These are phyloP conservation scores for Amazona guildingii DNA, from an alignment of 2,113 vertebrate genomes.

Conservation along the genomic window DNA sequence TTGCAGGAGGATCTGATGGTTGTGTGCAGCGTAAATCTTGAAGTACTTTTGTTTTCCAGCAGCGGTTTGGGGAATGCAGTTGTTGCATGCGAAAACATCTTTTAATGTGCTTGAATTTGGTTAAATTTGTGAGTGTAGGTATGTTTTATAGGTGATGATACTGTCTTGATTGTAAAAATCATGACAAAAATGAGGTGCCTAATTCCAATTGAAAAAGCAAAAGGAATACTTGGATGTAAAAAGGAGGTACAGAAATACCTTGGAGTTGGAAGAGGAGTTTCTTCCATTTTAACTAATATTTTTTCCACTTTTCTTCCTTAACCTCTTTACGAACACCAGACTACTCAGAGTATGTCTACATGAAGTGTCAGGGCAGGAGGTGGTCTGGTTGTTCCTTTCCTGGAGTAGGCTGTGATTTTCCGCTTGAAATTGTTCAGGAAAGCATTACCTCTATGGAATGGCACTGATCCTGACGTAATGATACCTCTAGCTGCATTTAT, in stretches of 20 bases:
- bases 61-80: neutral
- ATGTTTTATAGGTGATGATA: neutral
- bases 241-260: neutral
- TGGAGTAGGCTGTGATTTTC: neutral
- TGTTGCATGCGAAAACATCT: neutral
- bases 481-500: fast-evolving
- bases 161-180: neutral
- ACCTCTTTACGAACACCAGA: neutral
- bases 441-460: neutral
- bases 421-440: neutral
- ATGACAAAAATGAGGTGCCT: neutral
- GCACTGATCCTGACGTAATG: neutral
- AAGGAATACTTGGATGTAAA: neutral
- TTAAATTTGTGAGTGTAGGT: neutral
- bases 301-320: neutral
- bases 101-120: neutral
- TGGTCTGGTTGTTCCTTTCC: neutral
- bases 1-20: neutral
- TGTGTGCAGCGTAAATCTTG: neutral
- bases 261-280: neutral
- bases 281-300: neutral
- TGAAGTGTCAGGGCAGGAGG: neutral
- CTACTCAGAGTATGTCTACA: fast-evolving
- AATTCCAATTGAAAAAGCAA: neutral
- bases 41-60: neutral